Base-by-base conservation (phyloP, 1,140 invertebrate genomes). In the Myzus persicae region DNA sequence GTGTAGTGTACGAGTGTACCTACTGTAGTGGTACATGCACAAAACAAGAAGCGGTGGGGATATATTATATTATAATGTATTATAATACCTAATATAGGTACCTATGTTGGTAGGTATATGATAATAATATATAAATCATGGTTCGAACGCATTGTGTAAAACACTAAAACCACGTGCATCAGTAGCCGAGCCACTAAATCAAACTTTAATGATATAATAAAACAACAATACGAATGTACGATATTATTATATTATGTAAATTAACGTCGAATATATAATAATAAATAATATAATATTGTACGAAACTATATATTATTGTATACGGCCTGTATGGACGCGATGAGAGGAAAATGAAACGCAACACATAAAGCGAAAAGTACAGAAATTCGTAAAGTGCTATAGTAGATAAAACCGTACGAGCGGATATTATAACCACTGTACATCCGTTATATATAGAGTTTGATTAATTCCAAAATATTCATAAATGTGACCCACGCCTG, bases 191-290 rank as follows among this genome's bases (percentile, higher is more conserved):
- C 24, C 42, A 46, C 84, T 87, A 87, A 87, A 87, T 87, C 84
- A 87, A 87, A 87, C 82, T 84, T 42, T 84, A 84, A 42, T 40
- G n/a, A 84, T 84, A 84, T 76, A 36, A 76, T 76, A 84, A 40
- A 84, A 38, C 82, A 84, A 84, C 82, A 84, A 84, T 84, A 84
- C 59, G 38, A 84, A 51, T 51, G 24, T 22, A 51, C 48, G 48
- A 51, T 76, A 76, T 76, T 67, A 76, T 76, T n/a, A 76, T 76
- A 76, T 36, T 76, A 76, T 76, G 59, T n/a, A 76, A n/a, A 76
- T 76, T 76, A 76, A 76, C n/a, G 59, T 76, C 59, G 31, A 76
- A 76, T 76, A 18, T n/a, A n/a, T n/a, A n/a, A 76, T 76, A 76
- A 76, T n/a, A 76, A 76, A 76, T 76, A 76, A 76, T 76, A 76